These are phyloP conservation scores for Rotaria sp. DNA, from an alignment of 2,888 invertebrate species.

Conservation along the genomic window DNA sequence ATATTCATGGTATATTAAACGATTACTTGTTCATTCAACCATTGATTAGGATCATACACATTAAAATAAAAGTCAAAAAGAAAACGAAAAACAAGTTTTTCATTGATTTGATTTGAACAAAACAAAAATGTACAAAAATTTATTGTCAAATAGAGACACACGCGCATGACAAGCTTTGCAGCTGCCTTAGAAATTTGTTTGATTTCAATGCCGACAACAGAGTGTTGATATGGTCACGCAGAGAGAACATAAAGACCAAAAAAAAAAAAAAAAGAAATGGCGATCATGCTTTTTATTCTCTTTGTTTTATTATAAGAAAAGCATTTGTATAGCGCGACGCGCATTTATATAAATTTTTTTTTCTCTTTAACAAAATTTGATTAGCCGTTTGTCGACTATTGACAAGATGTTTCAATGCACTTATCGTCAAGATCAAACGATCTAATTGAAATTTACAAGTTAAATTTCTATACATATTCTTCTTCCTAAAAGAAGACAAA, in stretches of 20 bases:
- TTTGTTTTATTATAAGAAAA: background rate
- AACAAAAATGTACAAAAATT: background rate
- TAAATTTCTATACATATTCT: background rate
- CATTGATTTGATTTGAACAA: background rate
- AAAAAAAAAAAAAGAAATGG: background rate
- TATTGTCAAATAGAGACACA: background rate
- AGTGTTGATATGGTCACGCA: slow-evolving; percentile 15
- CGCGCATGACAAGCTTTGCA: slow-evolving; percentile 13
- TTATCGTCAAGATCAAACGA: slow-evolving; percentile 17
- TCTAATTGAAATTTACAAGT: background rate
- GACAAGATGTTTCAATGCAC: slow-evolving; percentile 15
- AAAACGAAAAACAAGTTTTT: background rate
- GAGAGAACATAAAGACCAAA: background rate
- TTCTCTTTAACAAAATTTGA: background rate
- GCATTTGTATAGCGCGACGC: background rate
- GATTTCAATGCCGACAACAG: slow-evolving; percentile 13
- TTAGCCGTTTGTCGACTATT: slow-evolving; percentile 11
- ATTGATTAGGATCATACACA: background rate
- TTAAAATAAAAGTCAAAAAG: background rate
- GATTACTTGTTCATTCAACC: background rate
- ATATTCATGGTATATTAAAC: background rate
- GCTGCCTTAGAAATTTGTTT: background rate
- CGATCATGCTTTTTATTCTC: slow-evolving; percentile 10
- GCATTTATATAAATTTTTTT: background rate
- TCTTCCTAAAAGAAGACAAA: no score